Conservation (phyloP, 1,140 invertebrate species). For the Anthonomus grandis region DNA sequence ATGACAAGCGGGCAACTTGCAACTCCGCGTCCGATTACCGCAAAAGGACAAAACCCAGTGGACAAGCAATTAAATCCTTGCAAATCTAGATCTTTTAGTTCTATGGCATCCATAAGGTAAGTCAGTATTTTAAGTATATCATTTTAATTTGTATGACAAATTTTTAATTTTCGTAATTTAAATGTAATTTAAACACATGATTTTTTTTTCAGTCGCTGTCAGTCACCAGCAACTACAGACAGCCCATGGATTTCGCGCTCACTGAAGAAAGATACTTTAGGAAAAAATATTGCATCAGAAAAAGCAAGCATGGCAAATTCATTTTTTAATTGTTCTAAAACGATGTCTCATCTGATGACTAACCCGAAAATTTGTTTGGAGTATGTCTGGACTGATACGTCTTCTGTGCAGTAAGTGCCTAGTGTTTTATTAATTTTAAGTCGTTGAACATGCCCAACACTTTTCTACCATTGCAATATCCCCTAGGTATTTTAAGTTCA, state of each 20-base stretch:
- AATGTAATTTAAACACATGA: neutral
- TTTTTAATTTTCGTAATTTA: neutral
- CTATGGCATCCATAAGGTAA: slow-evolving; percentile 56
- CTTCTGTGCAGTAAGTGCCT: slow-evolving; percentile 29
- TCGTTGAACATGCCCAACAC: too few species aligned
- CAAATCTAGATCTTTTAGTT: slow-evolving; percentile 57
- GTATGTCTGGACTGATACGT: slow-evolving; percentile 81
- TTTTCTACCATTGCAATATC: too few species aligned
- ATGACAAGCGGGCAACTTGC: slow-evolving; percentile 25
- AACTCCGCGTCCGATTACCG: slow-evolving; percentile 35
- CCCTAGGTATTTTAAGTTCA: too few species aligned
- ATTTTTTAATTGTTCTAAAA: slow-evolving; percentile 36
- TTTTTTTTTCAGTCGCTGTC: slow-evolving; percentile 41
- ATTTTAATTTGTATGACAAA: slow-evolving; percentile 3
- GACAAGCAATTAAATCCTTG: slow-evolving; percentile 6
- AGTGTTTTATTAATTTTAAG: neutral
- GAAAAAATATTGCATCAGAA: slow-evolving; percentile 3
- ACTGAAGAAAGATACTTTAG: slow-evolving; percentile 14
- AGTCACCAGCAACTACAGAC: slow-evolving; percentile 38
- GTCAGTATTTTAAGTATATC: slow-evolving; percentile 5
- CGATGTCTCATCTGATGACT: slow-evolving; percentile 28
- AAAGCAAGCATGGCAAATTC: slow-evolving; percentile 24
- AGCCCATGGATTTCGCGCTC: slow-evolving; percentile 31
- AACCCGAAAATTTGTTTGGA: slow-evolving; percentile 84
- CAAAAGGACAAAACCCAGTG: slow-evolving; percentile 5